A percentile compares a stretch with the other conserved stretches of the same genome.
Evolutionary conservation across 2,797 vertebrate species (phyloP).

Genomic region (Danio kyathit): DNA sequence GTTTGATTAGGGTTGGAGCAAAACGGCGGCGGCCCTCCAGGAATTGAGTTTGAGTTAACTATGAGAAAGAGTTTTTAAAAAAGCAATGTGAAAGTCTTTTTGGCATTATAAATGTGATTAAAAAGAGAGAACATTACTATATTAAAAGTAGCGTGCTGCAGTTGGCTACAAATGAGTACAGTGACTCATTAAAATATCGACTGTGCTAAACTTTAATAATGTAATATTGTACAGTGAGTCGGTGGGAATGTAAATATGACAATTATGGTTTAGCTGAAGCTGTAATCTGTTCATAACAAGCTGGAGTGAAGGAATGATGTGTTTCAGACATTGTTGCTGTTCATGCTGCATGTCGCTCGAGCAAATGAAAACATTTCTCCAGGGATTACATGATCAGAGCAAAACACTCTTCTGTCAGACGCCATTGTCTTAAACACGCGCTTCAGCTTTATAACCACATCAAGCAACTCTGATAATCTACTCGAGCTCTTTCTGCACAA

Average conservation of each 20-base stretch:
- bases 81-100: too few species aligned
- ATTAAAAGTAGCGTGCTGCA: not conserved
- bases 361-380: conserved; percentile 53
- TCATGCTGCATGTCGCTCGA: conserved; percentile 47
- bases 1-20: too few species aligned
- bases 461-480: not conserved
- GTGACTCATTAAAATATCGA: conserved; percentile 13
- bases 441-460: conserved; percentile 21
- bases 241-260: not conserved
- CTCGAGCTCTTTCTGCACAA: not conserved
- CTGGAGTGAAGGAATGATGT: conserved; percentile 41
- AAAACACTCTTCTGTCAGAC: conserved; percentile 22
- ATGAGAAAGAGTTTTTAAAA: too few species aligned
- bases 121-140: not conserved
- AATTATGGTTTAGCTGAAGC: conserved; percentile 46
- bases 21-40: too few species aligned
- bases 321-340: conserved; percentile 50
- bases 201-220: not conserved
- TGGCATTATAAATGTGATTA: not conserved
- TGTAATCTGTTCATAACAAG: conserved; percentile 35
- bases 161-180: not conserved
- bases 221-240: not conserved
- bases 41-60: too few species aligned
- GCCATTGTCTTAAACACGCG: conserved; percentile 2
- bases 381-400: conserved; percentile 49